Evolutionary conservation across 2,797 vertebrate species (phyloP), one percentile per base, ranked within the genome.

Genomic region (Macropus fuliginosus): DNA sequence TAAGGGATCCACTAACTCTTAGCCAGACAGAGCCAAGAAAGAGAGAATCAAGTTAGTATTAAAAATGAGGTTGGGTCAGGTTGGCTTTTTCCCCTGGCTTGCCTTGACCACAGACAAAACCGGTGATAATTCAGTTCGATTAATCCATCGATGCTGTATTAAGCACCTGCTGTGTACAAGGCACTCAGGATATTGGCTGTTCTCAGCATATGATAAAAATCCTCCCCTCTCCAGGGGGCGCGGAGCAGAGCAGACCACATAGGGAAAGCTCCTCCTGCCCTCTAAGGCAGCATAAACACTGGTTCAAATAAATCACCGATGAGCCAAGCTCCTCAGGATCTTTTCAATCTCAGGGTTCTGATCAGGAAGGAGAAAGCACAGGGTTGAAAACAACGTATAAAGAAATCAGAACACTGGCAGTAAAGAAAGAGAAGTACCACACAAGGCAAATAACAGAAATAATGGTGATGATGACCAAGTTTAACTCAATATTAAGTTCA

Each of bases 191-290:
- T 90, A 87, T 28, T 56, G 21, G 66, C 54, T 87, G 8, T 87
- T 96, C 96, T 81, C 24, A 95, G 29, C 55, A 87, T 81, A 31
- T 74, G 92, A 92, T 55, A 50, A 94, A 92, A 56, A 0, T 5
- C 8, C 66, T 46, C 66, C 34, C 34, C 34, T 21, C 18, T 10
- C n/a, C 66, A 40, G 62, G 34, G 52, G 52, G 52, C 52, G 6
- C 34, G 0, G n/a, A 40, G 34, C 16, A n/a, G 14, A 40, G n/a
- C n/a, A 31, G 57, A 31, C 28, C 31, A 4, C 40, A 10, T 0
- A 27, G 24, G n/a, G n/a, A 46, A 87, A 6, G 66, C 2, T 46
- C 66, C 66, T 46, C 21, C 66, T 0, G 1, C 66, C 18, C n/a
- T 4, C 5, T 2, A 10, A 93, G 34, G 93, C 0, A 92, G 1